A percentile compares a stretch with the other conserved stretches of the same genome.
Evolutionary conservation across 2,797 vertebrate genomes (phyloP).

Genomic region (Neopelma chrysocephalum): DNA sequence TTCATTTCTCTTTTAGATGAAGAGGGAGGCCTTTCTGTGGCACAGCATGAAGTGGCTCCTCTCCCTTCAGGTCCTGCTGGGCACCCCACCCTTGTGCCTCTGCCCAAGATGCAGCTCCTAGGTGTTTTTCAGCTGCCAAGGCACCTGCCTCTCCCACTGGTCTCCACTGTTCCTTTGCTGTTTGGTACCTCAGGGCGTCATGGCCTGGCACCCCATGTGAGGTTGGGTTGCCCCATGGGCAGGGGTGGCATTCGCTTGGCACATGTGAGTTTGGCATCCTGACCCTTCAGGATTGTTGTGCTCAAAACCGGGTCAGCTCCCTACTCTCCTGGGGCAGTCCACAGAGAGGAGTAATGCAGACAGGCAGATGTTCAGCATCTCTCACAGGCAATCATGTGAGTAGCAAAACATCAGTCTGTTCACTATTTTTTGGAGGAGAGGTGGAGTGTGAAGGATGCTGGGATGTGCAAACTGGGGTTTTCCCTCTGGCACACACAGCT

Average conservation of each 20-base stretch:
- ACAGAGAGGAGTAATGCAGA: rapidly evolving
- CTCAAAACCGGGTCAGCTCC: not conserved
- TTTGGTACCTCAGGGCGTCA: rapidly evolving
- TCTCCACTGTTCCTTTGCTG: not conserved
- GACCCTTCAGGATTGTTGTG: rapidly evolving
- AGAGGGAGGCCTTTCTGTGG: not conserved
- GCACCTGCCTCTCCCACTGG: not conserved
- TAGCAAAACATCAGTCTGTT: rapidly evolving
- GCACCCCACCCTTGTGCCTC: not conserved
- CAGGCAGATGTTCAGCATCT: not conserved
- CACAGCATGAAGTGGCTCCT: not conserved
- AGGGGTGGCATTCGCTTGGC: not conserved
- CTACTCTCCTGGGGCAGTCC: not conserved
- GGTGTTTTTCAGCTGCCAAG: not conserved
- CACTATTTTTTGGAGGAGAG: rapidly evolving
- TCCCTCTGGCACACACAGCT: not conserved
- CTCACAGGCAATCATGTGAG: rapidly evolving
- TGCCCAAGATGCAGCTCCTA: not conserved
- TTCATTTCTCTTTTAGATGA: not conserved
- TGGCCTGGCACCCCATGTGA: not conserved
- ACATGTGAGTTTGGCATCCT: not conserved
- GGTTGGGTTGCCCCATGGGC: not conserved
- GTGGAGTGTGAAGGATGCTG: not conserved
- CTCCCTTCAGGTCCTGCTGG: not conserved
- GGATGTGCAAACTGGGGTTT: not conserved